These are phyloP conservation scores for Saccopteryx bilineata DNA, from an alignment of 2,113 vertebrate species.

Conservation along the genomic window DNA sequence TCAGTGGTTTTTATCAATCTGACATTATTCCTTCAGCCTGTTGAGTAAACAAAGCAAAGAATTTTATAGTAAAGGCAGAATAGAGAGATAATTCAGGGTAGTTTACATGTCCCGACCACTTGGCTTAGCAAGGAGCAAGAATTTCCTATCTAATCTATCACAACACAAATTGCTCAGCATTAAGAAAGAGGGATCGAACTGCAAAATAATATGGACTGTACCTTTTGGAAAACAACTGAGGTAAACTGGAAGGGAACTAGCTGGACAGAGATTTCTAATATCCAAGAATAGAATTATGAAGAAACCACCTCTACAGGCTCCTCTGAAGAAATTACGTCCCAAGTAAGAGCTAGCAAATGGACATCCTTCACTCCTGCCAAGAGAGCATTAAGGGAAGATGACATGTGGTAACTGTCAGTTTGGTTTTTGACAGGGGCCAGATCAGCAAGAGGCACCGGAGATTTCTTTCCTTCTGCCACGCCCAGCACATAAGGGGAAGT, in stretches of 20 bases:
- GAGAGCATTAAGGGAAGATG: neutral
- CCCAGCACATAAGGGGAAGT: neutral
- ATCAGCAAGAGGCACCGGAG: neutral
- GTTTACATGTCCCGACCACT: neutral
- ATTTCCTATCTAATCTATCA: neutral
- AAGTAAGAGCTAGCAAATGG: neutral
- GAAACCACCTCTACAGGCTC: accelerated
- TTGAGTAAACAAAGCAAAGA: neutral
- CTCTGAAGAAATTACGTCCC: neutral
- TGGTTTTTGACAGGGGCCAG: neutral
- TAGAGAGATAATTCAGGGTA: neutral
- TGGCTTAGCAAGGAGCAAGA: neutral
- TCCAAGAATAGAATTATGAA: neutral
- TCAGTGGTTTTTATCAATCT: neutral
- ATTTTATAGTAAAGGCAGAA: neutral
- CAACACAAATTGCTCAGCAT: neutral
- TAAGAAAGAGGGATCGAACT: neutral
- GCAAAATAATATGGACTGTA: neutral
- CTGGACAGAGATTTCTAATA: neutral
- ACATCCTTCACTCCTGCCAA: neutral
- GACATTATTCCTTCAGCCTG: neutral
- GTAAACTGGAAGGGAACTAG: neutral
- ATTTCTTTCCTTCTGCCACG: neutral
- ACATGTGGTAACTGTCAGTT: neutral
- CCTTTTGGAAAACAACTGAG: neutral